Percentiles rank a stretch among this genome's conserved stretches.
These are phyloP conservation scores for Zaprionus taronus DNA, from an alignment of 1,140 invertebrate species.

Conservation along the genomic window DNA sequence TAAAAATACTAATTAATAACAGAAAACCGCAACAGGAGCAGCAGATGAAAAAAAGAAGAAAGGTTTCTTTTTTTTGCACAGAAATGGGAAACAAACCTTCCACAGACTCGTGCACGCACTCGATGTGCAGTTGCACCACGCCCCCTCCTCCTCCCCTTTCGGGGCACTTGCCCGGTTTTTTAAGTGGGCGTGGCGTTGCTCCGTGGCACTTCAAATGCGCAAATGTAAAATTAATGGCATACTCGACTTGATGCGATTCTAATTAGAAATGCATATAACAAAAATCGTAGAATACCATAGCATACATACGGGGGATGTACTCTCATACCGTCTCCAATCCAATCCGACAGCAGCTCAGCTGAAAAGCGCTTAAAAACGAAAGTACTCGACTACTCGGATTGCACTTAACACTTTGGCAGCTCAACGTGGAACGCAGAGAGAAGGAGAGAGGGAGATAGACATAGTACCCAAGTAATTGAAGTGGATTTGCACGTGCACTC, in stretches of 20 bases:
- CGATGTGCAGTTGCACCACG: conserved; percentile 1
- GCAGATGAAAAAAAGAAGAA: neutral
- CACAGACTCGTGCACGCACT: conserved; percentile 13
- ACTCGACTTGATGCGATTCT: conserved; percentile 70
- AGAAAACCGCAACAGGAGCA: conserved; percentile 16
- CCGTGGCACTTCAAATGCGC: conserved; percentile 64
- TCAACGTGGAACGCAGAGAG: neutral
- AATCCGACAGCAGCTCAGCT: conserved; percentile 20
- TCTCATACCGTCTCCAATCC: neutral
- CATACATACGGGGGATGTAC: conserved; percentile 39
- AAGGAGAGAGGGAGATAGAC: neutral
- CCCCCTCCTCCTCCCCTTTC: no score
- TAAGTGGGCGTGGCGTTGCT: conserved; percentile 45
- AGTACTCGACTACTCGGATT: conserved; percentile 49
- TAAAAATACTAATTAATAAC: conserved; percentile 54
- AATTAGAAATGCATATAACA: conserved; percentile 70
- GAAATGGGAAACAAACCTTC: conserved; percentile 5
- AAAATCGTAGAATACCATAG: conserved; percentile 61
- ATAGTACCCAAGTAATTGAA: conserved; percentile 42
- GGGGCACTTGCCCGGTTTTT: conserved; percentile 44
- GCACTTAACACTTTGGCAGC: conserved; percentile 54
- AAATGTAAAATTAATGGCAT: conserved; percentile 75
- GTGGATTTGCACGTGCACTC: conserved; percentile 57
- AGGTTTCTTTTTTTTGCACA: neutral
- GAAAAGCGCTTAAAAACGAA: conserved; percentile 52